Base-by-base conservation (phyloP, 1,140 invertebrate genomes). In the Drosophila grimshawi region DNA sequence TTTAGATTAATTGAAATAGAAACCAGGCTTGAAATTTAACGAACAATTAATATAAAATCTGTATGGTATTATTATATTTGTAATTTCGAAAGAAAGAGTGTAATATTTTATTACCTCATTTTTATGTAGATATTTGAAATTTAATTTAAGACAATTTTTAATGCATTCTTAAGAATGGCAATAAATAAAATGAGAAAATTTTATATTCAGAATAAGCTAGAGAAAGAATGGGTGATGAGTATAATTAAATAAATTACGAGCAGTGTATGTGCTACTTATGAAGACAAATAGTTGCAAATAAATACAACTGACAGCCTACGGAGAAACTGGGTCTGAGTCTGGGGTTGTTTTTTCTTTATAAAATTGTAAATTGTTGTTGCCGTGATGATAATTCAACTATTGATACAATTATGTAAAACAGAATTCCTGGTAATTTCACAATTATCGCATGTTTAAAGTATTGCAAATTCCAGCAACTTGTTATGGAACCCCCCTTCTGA, bases 381-480 rank as follows among this genome's bases (percentile, higher is more conserved):
- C 57, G 66, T 69, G 60, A 33, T 64, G 65, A 43, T 60, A 68
- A 43, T 19, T 19, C 69, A 49, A 53, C 61, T 69, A 70, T 74
- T 78, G 62, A 75, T 69, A 65, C 65, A 78, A 80, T 65, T 74
- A 78, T 74, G 80, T 77, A 43, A 67, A 77, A 70, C 73, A 77
- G 62, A 66, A 72, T 76, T 61, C 69, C 57, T 51, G 55, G 76
- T 66, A 80, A 69, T 81, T 81, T 65, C 41, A 63, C 56, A 77
- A 78, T 69, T 78, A 78, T 81, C 70, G 62, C 62, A 79, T 76
- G 67, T 66, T 37, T 46, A 45, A 49, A 30, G n/a, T 39, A n/a
- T 30, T 76, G 66, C 10, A 64, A 73, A 67, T 77, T 85, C 73
- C 72, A 73, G 56, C 35, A 62, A 66, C 60, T 69, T 78, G 72